Evolutionary conservation across 2,888 invertebrate genomes (phyloP).

Genomic region (Hydraecia micacea): DNA sequence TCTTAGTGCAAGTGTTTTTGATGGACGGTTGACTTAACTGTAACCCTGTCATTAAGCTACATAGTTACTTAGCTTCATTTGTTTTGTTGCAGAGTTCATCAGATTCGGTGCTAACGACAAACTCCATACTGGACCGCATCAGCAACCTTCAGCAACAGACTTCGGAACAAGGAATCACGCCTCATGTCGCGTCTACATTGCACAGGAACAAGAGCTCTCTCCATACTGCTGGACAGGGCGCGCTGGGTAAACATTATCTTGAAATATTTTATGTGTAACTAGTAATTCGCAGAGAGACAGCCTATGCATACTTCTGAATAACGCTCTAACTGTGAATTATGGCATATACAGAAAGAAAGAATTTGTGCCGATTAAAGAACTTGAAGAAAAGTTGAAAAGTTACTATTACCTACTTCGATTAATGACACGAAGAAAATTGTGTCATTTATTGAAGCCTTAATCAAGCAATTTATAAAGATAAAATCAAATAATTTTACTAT

Average conservation of each 20-base stretch:
- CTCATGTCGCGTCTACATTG: conserved; percentile 77
- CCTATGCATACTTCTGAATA: background rate
- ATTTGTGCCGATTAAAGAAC: too few species aligned
- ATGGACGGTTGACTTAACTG: background rate
- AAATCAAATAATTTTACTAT: background rate
- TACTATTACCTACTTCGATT: background rate
- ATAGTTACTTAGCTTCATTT: conserved; percentile 23
- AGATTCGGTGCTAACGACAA: conserved; percentile 90
- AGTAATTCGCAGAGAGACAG: background rate
- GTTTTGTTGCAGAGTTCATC: conserved; percentile 89
- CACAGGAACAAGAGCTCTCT: conserved; percentile 86
- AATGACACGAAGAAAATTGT: too few species aligned
- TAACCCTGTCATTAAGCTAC: background rate
- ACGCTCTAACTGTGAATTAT: too few species aligned
- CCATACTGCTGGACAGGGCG: conserved; percentile 79
- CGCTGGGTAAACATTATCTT: conserved; percentile 74
- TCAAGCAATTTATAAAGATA: background rate
- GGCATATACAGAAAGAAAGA: background rate
- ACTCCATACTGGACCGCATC: conserved; percentile 88
- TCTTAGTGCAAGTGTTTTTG: background rate
- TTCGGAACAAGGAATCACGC: conserved; percentile 73
- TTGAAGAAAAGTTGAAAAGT: too few species aligned
- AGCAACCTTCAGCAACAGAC: conserved; percentile 90
- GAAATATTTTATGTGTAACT: background rate
- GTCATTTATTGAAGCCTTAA: too few species aligned